Base-by-base conservation (phyloP, 2,797 vertebrate genomes). In the Odontamblyopus lacepedii region DNA sequence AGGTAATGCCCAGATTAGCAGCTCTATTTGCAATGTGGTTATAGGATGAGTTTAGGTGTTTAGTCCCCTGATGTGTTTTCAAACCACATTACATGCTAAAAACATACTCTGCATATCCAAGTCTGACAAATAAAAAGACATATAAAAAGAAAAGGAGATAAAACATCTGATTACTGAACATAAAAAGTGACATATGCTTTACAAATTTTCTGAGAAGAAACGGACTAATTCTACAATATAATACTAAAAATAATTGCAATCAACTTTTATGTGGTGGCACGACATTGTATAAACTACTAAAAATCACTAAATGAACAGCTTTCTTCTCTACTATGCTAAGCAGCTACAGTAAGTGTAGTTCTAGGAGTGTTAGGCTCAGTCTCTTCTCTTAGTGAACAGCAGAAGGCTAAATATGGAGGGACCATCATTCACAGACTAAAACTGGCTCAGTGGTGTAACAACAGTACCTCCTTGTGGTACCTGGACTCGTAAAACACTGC, bases 401-500 rank as follows among this genome's bases (percentile, higher is more conserved):
- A 61, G 56, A 35, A 50, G 2, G 9, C 32, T 59, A 62, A 62
- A 30, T 72, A 51, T 4, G 0, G n/a, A 73, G 12, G 1, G 8
- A 26, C 30, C 65, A 6, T n/a, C 35, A 23, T 26, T 9, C n/a
- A 61, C 67, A 18, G 63, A 23, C n/a, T 9, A n/a, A 56, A 9
- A 11, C n/a, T 3, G 57, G 1, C 27, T 41, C 4, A 44, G 35
- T 5, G 32, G 41, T 85, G 88, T 77, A 72, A 76, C 87, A 89
- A 91, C 87, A 94, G 83, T 80, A 80, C 69, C 92, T 88, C 86
- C 88, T 50, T 11, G 84, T 91, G 94, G 85, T 72, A 23, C 35
- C 35, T 41, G 35, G 35, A 2, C 26, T 59, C 53, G 29, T 59
- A 59, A 16, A 59, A 59, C 4, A 29, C 57, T 59, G 12, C 26